A percentile compares a stretch with the other conserved stretches of the same genome.
Conservation (phyloP, 2,113 vertebrate genomes). For the Fregetta grallaria region DNA sequence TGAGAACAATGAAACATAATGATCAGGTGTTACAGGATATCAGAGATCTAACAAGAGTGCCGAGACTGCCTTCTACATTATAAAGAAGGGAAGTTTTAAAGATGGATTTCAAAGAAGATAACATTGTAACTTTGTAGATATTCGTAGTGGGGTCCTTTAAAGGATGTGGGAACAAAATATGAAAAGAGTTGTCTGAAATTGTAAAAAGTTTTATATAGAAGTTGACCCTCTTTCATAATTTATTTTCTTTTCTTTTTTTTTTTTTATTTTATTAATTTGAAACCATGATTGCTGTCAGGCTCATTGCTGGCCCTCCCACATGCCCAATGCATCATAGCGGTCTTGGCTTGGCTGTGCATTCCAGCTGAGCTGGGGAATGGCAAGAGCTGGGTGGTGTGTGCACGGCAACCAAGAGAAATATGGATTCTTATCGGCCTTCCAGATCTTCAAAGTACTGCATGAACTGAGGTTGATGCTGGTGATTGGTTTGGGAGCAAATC, state of each 20-base stretch:
- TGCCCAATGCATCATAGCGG: background rate
- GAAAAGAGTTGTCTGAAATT: background rate
- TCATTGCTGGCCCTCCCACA: background rate
- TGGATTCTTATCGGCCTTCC: background rate
- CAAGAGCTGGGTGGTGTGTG: background rate
- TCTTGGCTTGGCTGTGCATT: background rate
- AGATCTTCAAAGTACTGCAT: background rate
- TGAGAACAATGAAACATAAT: background rate
- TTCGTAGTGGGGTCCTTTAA: background rate
- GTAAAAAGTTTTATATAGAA: background rate
- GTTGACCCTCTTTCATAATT: background rate
- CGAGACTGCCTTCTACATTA: background rate
- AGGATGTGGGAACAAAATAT: background rate
- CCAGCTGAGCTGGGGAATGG: background rate
- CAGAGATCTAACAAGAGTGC: background rate
- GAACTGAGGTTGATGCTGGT: background rate
- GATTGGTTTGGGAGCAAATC: background rate
- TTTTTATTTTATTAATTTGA: background rate
- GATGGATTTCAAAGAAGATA: background rate
- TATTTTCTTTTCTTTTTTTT: background rate
- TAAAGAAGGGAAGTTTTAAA: background rate
- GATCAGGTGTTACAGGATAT: background rate
- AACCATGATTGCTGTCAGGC: background rate
- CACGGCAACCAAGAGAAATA: background rate
- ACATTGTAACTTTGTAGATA: background rate